Percentiles rank a stretch among this genome's conserved stretches.
Evolutionary conservation across 2,113 vertebrate species (phyloP).

Genomic region (Drymodes brunneopygia): DNA sequence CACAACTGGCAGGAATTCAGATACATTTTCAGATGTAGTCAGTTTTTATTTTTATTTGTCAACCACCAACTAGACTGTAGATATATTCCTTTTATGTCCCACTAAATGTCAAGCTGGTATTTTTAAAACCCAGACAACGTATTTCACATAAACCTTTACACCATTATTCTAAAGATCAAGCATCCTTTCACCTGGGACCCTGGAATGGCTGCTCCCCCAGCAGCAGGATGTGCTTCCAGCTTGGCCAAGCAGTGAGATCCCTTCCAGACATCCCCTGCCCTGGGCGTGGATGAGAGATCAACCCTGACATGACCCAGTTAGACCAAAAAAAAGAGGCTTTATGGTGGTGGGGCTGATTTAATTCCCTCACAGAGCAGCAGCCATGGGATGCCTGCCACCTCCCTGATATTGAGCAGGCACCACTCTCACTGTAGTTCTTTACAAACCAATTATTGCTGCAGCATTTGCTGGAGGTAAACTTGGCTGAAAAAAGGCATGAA

Average conservation of each 20-base stretch:
- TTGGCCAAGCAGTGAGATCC: constrained; percentile 34
- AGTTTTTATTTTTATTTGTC: constrained; percentile 27
- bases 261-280: constrained; percentile 5
- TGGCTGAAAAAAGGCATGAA: neutral
- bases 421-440: neutral
- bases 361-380: neutral
- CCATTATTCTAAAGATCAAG: constrained; percentile 65
- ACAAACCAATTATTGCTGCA: neutral
- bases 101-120: constrained; percentile 51
- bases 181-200: constrained; percentile 62
- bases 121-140: constrained; percentile 42
- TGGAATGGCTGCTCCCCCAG: constrained; percentile 54
- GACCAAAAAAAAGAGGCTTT: neutral
- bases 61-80: constrained; percentile 33
- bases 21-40: neutral
- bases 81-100: constrained; percentile 23
- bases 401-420: neutral
- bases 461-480: neutral
- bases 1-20: neutral
- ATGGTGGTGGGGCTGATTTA: neutral
- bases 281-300: neutral
- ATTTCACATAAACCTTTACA: constrained; percentile 44
- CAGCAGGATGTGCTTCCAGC: constrained; percentile 55
- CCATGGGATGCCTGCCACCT: neutral
- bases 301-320: fast-evolving